Base-by-base conservation (phyloP, 2,797 vertebrate species). In the Bovichtus diacanthus region DNA sequence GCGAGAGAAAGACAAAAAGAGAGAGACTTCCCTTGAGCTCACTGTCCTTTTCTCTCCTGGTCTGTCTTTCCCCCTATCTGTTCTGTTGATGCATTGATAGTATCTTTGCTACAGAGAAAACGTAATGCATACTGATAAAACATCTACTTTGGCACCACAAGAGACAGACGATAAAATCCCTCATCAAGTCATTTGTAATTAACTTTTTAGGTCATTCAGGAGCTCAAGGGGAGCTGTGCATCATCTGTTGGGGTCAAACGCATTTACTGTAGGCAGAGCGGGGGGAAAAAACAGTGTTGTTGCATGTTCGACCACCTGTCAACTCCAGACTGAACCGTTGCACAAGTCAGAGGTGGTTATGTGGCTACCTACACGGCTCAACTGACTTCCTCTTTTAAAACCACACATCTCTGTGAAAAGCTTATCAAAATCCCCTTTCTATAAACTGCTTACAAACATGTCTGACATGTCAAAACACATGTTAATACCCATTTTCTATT, bases 401-500 rank as follows among this genome's bases (percentile, higher is more conserved):
- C 15, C 58, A 85, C 69, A 82, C 76, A 79, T 67, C 44, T 16
- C 36, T 61, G 68, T 58, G 25, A 76, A 87, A 85, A 76, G 70
- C 76, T 87, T 83, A 84, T 74, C 66, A 62, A 84, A 89, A 89
- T 82, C 84, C 59, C 41, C 70, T 82, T 78, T 65, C 53, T 31
- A 58, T 88, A 85, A 92, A 90, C 87, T 83, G 83, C 87, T 88
- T 89, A 86, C 74, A 83, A 71, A 81, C 80, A 87, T 84, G 88
- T 85, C 61, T 83, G 68, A 84, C 80, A 81, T 82, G 77, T 88
- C 70, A 84, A 88, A 78, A 83, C 73, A 78, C 70, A 73, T 68
- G 71, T 86, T 82, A 76, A 67, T 54, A 76, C 62, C 53, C 23
- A 62, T 65, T 82, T 80, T 49, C 66, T 60, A 44, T 84, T 88